Evolutionary conservation across 2,113 vertebrate species (phyloP).

Genomic region (Aramus guarauna): DNA sequence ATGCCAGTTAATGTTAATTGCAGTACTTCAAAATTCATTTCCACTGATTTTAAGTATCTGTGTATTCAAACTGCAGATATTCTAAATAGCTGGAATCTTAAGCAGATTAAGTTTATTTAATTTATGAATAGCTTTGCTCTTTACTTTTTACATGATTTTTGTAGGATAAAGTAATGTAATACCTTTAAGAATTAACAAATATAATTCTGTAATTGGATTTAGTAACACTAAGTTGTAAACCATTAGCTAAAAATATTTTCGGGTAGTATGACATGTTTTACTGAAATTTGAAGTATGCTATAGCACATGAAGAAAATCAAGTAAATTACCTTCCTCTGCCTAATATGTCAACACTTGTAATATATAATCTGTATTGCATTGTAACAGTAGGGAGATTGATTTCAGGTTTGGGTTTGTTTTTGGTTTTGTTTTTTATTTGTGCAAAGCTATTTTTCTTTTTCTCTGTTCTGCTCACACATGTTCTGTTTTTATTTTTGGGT

Average conservation of each 20-base stretch:
- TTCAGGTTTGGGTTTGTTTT: neutral
- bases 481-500: constrained; percentile 81
- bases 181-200: neutral
- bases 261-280: neutral
- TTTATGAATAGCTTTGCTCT: constrained; percentile 38
- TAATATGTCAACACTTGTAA: neutral
- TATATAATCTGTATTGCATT: neutral
- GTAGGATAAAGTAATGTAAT: neutral
- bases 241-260: constrained; percentile 17
- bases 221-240: constrained; percentile 7
- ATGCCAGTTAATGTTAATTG: neutral
- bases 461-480: constrained; percentile 70
- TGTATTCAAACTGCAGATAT: constrained; percentile 11
- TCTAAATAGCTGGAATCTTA: constrained; percentile 64
- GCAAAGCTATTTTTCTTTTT: constrained; percentile 57
- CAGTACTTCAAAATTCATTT: neutral
- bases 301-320: neutral
- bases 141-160: constrained; percentile 12
- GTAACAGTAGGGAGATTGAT: constrained; percentile 40
- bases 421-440: neutral
- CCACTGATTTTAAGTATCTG: neutral
- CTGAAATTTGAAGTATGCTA: neutral
- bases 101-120: constrained; percentile 26
- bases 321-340: neutral
- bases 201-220: constrained; percentile 17